Evolutionary conservation across 92 coral and sea anemone species (phyloP), one percentile per base, ranked within the genome.

Genomic region (Bergia sp.): DNA sequence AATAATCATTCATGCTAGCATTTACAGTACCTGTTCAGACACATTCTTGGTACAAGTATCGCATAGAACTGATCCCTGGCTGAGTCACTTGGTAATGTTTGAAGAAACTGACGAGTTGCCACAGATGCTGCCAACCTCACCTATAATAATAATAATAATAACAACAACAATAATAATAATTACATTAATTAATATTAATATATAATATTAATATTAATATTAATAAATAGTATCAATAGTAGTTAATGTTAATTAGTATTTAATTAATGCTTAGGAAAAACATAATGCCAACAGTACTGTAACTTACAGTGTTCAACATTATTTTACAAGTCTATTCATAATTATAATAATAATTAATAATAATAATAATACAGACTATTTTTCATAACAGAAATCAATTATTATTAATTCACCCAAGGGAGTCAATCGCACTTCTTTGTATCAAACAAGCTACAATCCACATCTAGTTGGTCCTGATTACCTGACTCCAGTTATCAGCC

Each of bases 401-500:
- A 47, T 7, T 1, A 5, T 47, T 41, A 64, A 82, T 20, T 11
- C 15, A 82, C 42, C 53, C 10, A 47, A 12, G 58, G 18, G 58
- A 53, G 58, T 84, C 40, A 23, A 66, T 39, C 29, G 29, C 29
- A 29, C 29, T 29, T 29, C 29, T 29, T 29, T 29, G 29, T 29
- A 29, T 44, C 64, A 73, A 50, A 3, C 42, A 40, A 77, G 37
- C 41, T 47, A 36, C 42, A 21, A 9, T 18, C 37, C 41, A 44
- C 77, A 42, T 39, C 37, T 39, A 18, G 13, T 18, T 55, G 29
- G 2, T 3, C 8, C 13, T 21, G 57, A 55, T 38, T 91, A 97
- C 99, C 94, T 97, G 99, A 84, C 99, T 97, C 99, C 99, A 97
- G 86, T 97, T 97, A 77, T 97, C 99, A 20, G 99, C 94, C 90